These are phyloP conservation scores for Dicrostonyx torquatus DNA, from an alignment of 2,797 vertebrate genomes.

Conservation along the genomic window DNA sequence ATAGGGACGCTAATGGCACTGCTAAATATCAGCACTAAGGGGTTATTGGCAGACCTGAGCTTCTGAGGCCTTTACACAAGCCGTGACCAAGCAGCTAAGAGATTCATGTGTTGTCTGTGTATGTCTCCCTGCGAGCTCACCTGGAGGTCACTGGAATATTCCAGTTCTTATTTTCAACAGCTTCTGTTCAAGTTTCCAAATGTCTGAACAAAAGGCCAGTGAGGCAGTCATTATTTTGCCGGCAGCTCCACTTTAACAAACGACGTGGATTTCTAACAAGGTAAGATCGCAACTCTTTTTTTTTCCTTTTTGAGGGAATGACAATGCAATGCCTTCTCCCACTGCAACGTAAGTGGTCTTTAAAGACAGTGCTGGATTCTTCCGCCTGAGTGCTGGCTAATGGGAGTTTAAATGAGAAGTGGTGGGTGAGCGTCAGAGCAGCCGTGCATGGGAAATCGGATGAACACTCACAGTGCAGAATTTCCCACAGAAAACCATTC, in stretches of 20 bases:
- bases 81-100: background rate
- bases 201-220: background rate
- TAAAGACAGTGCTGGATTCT: conserved; percentile 82
- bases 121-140: background rate
- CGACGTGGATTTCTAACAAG: conserved; percentile 64
- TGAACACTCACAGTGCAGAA: conserved; percentile 69
- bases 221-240: conserved; percentile 39
- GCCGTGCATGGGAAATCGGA: conserved; percentile 80
- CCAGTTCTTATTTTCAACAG: background rate
- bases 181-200: conserved; percentile 21
- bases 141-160: background rate
- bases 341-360: conserved; percentile 79
- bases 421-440: conserved; percentile 81
- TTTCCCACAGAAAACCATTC: conserved; percentile 70
- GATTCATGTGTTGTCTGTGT: background rate
- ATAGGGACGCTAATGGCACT: background rate
- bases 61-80: conserved; percentile 1
- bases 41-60: background rate
- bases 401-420: conserved; percentile 78
- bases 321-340: conserved; percentile 74
- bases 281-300: conserved; percentile 28
- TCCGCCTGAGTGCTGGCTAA: conserved; percentile 83
- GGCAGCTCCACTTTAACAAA: conserved; percentile 60
- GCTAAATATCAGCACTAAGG: background rate
- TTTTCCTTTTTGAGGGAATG: background rate